Evolutionary conservation across 1,140 invertebrate species (phyloP).

Genomic region (Pseudomyrmex concolor): DNA sequence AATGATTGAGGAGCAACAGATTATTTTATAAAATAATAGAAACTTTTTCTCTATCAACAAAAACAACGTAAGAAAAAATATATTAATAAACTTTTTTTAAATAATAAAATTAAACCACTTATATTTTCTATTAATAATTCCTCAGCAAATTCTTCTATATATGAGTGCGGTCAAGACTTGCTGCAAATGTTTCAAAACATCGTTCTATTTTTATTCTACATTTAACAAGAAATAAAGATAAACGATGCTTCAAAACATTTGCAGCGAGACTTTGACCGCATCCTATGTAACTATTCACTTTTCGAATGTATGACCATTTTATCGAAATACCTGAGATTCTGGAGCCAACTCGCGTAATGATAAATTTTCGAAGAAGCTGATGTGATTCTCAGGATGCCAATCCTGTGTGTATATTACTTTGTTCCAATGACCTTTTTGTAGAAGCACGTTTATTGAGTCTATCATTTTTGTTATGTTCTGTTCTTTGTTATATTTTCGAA

Average conservation of each 20-base stretch:
- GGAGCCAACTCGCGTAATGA: conserved; percentile 84
- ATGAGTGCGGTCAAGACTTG: no score
- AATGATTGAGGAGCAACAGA: neutral
- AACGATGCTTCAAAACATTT: no score
- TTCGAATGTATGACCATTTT: neutral
- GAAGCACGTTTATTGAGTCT: conserved; percentile 89
- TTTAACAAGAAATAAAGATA: no score
- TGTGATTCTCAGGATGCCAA: conserved; percentile 93
- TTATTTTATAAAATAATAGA: neutral
- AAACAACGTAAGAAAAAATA: no score
- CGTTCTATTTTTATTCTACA: no score
- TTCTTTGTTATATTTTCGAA: conserved; percentile 88
- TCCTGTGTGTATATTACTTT: conserved; percentile 91
- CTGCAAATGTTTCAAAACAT: no score
- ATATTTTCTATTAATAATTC: no score
- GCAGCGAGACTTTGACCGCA: no score
- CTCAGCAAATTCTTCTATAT: neutral
- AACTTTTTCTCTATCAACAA: no score
- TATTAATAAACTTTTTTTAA: no score
- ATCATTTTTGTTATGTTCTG: conserved; percentile 88
- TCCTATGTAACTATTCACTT: neutral
- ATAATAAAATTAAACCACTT: no score
- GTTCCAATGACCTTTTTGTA: conserved; percentile 88
- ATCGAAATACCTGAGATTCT: conserved; percentile 75
- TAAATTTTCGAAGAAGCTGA: conserved; percentile 92